Evolutionary conservation across 1,140 invertebrate species (phyloP).

Genomic region (Wiebesia pumilae): DNA sequence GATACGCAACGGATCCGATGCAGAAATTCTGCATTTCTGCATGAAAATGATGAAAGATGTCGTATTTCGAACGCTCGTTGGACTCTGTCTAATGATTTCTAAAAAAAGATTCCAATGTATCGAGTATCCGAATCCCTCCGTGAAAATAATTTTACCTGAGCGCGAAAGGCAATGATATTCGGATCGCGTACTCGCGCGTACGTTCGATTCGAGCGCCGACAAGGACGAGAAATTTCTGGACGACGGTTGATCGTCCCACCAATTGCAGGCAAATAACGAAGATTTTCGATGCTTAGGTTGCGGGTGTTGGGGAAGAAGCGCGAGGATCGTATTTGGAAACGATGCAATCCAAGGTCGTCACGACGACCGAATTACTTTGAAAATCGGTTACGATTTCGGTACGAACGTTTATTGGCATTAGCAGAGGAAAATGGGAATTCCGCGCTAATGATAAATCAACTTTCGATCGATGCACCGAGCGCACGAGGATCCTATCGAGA

Average conservation of each 20-base stretch:
- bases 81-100: slow-evolving; percentile 13
- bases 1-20: neutral
- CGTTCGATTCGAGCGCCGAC: neutral
- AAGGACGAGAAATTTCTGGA: neutral
- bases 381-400: neutral
- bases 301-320: neutral
- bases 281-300: neutral
- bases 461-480: slow-evolving; percentile 7
- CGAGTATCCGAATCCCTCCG: neutral
- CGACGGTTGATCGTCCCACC: neutral
- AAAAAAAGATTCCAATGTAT: slow-evolving; percentile 2
- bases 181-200: neutral
- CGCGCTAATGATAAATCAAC: neutral
- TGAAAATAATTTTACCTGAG: neutral
- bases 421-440: neutral
- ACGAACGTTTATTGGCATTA: neutral
- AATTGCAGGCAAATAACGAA: neutral
- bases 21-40: neutral
- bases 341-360: neutral
- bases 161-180: neutral
- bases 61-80: slow-evolving; percentile 1
- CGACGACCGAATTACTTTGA: neutral
- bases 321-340: neutral
- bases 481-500: neutral
- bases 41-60: slow-evolving; percentile 13